A percentile compares a stretch with the other conserved stretches of the same genome.
phyloP scores from a whole-genome alignment of 1,140 invertebrate genomes.

The Caerostris darwini region DNA sequence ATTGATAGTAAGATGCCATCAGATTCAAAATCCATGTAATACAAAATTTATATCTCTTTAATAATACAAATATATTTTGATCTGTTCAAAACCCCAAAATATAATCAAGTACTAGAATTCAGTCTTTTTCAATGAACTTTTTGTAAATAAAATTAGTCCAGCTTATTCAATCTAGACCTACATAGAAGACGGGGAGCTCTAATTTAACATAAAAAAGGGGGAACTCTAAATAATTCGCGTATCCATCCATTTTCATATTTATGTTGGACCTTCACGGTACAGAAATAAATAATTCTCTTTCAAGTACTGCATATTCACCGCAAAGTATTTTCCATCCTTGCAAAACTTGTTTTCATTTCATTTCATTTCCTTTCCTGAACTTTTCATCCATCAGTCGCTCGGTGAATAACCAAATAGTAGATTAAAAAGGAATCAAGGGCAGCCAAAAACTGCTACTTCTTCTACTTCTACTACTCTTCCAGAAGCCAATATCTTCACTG shows the following conservation, averaged over 20 bases:
- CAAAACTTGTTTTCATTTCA: slow-evolving; percentile 28
- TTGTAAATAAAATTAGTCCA: not conserved
- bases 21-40: too few species aligned
- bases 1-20: too few species aligned
- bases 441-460: not conserved
- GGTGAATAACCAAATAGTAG: not conserved
- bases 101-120: not conserved
- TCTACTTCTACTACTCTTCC: not conserved
- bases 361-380: slow-evolving; percentile 27
- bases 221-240: not conserved
- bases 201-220: not conserved
- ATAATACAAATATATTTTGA: too few species aligned
- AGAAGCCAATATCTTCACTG: not conserved
- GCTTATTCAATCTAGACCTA: not conserved
- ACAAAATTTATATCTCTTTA: too few species aligned
- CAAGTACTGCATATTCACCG: not conserved
- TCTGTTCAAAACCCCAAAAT: not conserved
- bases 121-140: not conserved
- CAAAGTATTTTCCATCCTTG: not conserved
- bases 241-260: not conserved
- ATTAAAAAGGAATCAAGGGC: slow-evolving; percentile 10
- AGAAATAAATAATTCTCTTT: not conserved
- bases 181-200: not conserved
- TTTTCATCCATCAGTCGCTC: not conserved
- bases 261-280: not conserved